phyloP scores from a whole-genome alignment of 1,140 invertebrate species.

The Drosophila kanapiae region DNA sequence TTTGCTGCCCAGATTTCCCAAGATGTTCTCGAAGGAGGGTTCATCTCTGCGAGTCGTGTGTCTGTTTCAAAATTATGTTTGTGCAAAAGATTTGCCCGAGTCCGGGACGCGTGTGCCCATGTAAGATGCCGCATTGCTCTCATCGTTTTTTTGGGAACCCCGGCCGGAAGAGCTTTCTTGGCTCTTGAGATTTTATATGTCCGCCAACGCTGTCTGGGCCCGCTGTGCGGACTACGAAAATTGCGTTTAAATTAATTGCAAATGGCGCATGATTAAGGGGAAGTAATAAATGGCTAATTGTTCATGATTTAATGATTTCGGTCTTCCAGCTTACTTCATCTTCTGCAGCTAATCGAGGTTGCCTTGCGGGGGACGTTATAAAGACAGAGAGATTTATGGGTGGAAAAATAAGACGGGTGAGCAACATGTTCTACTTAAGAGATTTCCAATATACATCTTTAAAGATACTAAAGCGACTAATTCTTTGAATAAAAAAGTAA shows the following conservation, averaged over 20 bases:
- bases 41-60: slow-evolving; percentile 60
- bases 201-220: slow-evolving; percentile 44
- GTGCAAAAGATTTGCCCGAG: slow-evolving; percentile 77
- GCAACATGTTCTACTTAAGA: neutral
- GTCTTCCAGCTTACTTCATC: slow-evolving; percentile 33
- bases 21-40: slow-evolving; percentile 48
- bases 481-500: too few species aligned
- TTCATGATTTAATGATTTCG: slow-evolving; percentile 78
- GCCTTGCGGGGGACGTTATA: neutral
- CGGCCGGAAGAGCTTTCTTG: slow-evolving; percentile 57
- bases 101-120: slow-evolving; percentile 18
- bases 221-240: slow-evolving; percentile 69
- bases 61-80: slow-evolving; percentile 84
- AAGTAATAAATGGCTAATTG: slow-evolving; percentile 81
- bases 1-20: slow-evolving; percentile 80
- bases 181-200: slow-evolving; percentile 63
- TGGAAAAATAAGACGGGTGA: neutral
- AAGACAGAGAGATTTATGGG: slow-evolving; percentile 4
- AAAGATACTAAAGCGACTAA: neutral
- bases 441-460: too few species aligned
- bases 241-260: slow-evolving; percentile 84
- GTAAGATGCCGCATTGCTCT: slow-evolving; percentile 18
- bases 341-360: slow-evolving; percentile 23
- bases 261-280: slow-evolving; percentile 81
- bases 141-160: slow-evolving; percentile 55